Percentiles rank a stretch among this genome's conserved stretches.
Evolutionary conservation across 2,113 vertebrate genomes (phyloP).

Genomic region (Toxotes chatareus): DNA sequence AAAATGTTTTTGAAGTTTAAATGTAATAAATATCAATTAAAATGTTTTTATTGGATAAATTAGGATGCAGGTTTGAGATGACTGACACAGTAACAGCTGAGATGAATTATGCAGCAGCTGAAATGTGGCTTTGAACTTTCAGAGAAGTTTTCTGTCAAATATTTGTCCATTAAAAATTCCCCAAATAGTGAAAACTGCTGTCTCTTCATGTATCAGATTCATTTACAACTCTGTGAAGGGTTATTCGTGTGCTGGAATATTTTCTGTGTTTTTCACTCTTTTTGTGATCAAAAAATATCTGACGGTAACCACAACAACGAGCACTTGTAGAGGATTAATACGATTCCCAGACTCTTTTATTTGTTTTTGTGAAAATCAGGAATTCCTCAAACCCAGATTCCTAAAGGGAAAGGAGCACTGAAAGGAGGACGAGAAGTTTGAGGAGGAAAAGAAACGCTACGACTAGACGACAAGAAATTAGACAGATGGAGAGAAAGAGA

Average conservation of each 20-base stretch:
- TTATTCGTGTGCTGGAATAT: background rate
- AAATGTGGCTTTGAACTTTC: background rate
- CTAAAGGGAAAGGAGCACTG: background rate
- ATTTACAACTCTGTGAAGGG: background rate
- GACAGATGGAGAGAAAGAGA: conserved; percentile 3
- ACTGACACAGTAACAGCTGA: background rate
- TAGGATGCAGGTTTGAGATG: too few species aligned
- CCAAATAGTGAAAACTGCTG: background rate
- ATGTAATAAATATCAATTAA: too few species aligned
- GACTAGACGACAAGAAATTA: background rate
- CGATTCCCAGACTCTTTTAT: conserved; percentile 4
- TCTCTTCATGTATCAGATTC: background rate
- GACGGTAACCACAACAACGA: background rate
- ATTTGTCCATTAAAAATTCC: background rate
- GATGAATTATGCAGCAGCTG: background rate
- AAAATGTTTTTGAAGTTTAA: too few species aligned
- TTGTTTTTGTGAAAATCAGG: background rate
- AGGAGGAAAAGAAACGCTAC: background rate
- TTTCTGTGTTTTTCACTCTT: background rate
- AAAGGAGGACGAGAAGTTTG: background rate
- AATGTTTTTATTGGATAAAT: too few species aligned
- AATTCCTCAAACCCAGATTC: background rate
- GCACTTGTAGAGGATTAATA: background rate
- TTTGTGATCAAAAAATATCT: background rate
- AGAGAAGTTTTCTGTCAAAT: background rate